Evolutionary conservation across 2,113 vertebrate species (phyloP), one percentile per base, ranked within the genome.

Genomic region (Gobio gobio): DNA sequence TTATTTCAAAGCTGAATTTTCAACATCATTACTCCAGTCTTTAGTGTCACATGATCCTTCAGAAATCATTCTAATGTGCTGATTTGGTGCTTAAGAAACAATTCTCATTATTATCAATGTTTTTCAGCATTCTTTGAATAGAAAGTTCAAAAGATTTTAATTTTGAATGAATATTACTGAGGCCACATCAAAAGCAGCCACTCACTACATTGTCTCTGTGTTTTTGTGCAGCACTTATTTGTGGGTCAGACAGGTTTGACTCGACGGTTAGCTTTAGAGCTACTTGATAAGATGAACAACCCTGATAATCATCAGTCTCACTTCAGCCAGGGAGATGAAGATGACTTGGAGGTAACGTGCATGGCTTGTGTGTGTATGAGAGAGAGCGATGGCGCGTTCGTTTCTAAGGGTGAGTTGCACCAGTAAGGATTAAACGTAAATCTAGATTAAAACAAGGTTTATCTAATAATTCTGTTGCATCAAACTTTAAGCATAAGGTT

Each of bases 211-310:
- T 72, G 33, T 72, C 68, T 72, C 1, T 70, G 66, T 66, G 58
- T 68, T 43, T 79, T n/a, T 36, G 0, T 83, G 56, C 83, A 99
- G 98, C 97, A 99, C 77, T 86, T 93, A 75, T 98, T 95, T 89
- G 95, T 99, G 33, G 95, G 94, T 3, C 97, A 98, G 90, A 91
- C 94, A 3, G 96, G 96, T 12, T 94, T 99, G 36, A 97, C 95
- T 0, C 95, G 96, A 78, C 94, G 96, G 73, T 93, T 99, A 6
- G 98, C 98, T 9, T 94, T 97, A 4, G 98, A 99, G 87, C 94
- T 99, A 36, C 86, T 99, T 85, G 98, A 99, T 90, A 99, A 95
- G 92, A 95, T 99, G 89, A 99, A 97, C 91, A 98, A 99, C 90
- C 98, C 98, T 1, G 98, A 99, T 85, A 95, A 96, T 95, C 97